phyloP scores from a whole-genome alignment of 2,113 vertebrate species.

The Xiphophorus hellerii region DNA sequence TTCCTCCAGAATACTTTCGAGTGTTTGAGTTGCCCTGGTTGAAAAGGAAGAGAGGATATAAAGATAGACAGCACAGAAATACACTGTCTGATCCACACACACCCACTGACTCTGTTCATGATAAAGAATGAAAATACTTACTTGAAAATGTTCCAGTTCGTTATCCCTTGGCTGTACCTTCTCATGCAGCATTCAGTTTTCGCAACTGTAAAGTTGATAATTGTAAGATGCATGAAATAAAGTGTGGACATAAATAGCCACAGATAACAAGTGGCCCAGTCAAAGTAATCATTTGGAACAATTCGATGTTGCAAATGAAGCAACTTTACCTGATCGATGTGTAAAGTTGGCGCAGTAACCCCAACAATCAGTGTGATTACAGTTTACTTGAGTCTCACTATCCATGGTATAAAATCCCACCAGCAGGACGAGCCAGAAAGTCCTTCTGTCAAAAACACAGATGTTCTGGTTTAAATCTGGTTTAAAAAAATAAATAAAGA shows the following conservation, averaged over 20 bases:
- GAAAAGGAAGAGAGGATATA: not conserved
- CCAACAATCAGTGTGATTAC: too few species aligned
- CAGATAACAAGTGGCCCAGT: not conserved
- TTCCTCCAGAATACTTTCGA: not conserved
- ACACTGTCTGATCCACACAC: not conserved
- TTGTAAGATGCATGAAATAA: not conserved
- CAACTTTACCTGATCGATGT: not conserved
- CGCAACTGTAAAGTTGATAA: not conserved
- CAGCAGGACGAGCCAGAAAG: not conserved
- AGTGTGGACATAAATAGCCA: not conserved
- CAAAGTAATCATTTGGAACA: not conserved
- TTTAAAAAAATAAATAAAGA: too few species aligned
- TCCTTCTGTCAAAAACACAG: not conserved
- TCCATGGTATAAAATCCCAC: not conserved
- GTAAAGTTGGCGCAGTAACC: rapidly evolving
- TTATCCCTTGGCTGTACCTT: not conserved
- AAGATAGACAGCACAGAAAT: not conserved
- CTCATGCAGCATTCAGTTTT: not conserved
- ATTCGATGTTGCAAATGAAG: not conserved
- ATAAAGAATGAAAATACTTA: not conserved
- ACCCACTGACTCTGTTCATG: not conserved
- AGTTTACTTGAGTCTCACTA: not conserved
- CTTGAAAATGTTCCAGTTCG: not conserved
- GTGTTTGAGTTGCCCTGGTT: not conserved
- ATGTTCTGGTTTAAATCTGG: not conserved